A percentile compares a stretch with the other conserved stretches of the same genome.
Conservation (phyloP, 2,888 invertebrate species). For the Macaria liturata region DNA sequence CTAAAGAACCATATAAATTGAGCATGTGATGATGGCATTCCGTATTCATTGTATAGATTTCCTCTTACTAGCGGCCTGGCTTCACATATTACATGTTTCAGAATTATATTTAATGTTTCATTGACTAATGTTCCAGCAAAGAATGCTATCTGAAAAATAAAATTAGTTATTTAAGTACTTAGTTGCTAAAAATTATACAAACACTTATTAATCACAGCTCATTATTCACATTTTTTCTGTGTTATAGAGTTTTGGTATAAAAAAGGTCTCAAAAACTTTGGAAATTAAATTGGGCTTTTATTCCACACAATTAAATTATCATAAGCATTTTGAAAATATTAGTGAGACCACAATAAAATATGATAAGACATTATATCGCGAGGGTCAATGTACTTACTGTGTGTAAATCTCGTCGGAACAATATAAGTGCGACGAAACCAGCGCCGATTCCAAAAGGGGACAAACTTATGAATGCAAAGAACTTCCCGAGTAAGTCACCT, state of each 20-base stretch:
- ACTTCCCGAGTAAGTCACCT: slow-evolving; percentile 93
- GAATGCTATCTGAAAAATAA: slow-evolving; percentile 89
- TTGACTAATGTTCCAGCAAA: slow-evolving; percentile 90
- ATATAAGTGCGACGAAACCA: slow-evolving; percentile 91
- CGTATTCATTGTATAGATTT: slow-evolving; percentile 89
- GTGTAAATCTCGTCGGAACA: slow-evolving; percentile 95
- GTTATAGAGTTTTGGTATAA: background rate
- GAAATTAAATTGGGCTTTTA: no score
- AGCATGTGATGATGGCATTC: slow-evolving; percentile 96
- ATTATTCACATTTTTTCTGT: background rate
- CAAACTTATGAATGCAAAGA: slow-evolving; percentile 92
- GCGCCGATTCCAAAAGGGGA: slow-evolving; percentile 92
- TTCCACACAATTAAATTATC: no score
- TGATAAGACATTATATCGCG: slow-evolving; percentile 1
- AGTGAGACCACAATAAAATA: background rate
- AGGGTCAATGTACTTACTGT: slow-evolving; percentile 85
- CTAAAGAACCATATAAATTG: slow-evolving; percentile 97
- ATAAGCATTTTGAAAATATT: background rate
- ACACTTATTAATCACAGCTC: no score
- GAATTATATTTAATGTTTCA: slow-evolving; percentile 89
- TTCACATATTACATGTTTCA: slow-evolving; percentile 93
- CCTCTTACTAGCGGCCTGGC: slow-evolving; percentile 88
- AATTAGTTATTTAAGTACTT: no score
- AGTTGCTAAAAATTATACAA: no score
- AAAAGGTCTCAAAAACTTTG: no score